Conservation (phyloP, 2,797 vertebrate genomes). For the Australoheros facetus region DNA sequence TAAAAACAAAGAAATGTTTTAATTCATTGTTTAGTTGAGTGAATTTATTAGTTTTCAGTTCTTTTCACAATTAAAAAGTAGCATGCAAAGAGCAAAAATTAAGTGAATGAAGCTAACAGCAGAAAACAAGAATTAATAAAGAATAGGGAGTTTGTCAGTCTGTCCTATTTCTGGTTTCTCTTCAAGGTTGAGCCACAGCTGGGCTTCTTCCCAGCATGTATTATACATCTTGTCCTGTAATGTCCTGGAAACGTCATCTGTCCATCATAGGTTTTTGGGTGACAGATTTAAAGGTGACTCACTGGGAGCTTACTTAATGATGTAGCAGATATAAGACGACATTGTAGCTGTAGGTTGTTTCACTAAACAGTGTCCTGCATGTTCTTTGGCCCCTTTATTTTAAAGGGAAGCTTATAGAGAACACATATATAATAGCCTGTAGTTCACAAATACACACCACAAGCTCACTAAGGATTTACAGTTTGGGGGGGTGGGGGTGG, state of each 20-base stretch:
- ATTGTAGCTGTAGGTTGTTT: not conserved
- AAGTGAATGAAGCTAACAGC: not conserved
- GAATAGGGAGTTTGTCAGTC: not conserved
- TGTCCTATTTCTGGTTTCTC: not conserved
- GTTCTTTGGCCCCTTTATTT: not conserved
- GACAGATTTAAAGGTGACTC: constrained; percentile 11
- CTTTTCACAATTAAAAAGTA: not conserved
- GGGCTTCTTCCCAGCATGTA: not conserved
- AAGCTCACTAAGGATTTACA: constrained; percentile 53
- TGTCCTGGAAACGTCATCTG: not conserved
- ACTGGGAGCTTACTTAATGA: not conserved
- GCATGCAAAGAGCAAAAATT: not conserved
- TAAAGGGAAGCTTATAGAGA: constrained; percentile 1
- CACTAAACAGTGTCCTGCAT: not conserved
- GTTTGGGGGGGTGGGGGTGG: not conserved
- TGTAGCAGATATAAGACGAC: not conserved
- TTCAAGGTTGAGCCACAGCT: not conserved
- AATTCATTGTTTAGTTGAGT: not conserved
- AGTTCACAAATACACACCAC: constrained; percentile 21
- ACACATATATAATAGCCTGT: constrained; percentile 5
- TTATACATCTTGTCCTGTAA: not conserved
- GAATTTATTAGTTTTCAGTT: not conserved
- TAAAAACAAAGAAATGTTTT: not conserved
- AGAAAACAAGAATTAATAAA: not conserved
- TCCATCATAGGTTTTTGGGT: constrained; percentile 5